Evolutionary conservation across 2,797 vertebrate species (phyloP).

Genomic region (Gorsachius magnificus): DNA sequence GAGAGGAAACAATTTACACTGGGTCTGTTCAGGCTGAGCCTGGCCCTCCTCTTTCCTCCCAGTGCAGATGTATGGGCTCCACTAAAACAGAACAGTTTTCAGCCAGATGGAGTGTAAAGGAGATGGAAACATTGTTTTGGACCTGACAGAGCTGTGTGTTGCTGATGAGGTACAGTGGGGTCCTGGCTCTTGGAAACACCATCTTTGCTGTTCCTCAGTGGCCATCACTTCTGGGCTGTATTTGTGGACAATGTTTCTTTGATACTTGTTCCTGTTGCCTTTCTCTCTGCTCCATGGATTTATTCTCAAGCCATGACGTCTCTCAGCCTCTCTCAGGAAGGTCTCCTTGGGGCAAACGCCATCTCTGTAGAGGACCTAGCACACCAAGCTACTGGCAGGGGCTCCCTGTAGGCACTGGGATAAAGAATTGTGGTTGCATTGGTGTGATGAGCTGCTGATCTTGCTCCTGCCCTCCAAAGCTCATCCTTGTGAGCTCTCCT

Average conservation of each 20-base stretch:
- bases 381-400: fast-evolving
- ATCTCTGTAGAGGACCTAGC: not conserved
- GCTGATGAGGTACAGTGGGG: not conserved
- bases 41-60: not conserved
- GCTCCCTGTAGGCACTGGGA: not conserved
- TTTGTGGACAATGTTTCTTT: not conserved
- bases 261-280: not conserved
- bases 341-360: not conserved
- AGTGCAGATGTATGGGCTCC: not conserved
- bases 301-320: not conserved
- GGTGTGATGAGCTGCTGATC: not conserved
- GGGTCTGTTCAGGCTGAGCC: not conserved
- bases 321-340: not conserved
- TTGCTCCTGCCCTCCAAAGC: not conserved
- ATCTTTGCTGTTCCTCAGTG: not conserved
- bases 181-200: not conserved
- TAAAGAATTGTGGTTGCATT: not conserved
- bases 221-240: fast-evolving
- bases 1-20: not conserved
- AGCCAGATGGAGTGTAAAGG: not conserved
- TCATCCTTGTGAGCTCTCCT: not conserved
- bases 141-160: not conserved
- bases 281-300: not conserved
- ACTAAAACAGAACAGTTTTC: not conserved
- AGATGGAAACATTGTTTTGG: not conserved